Evolutionary conservation across 2,113 vertebrate genomes (phyloP).

Genomic region (Excalfactoria chinensis): DNA sequence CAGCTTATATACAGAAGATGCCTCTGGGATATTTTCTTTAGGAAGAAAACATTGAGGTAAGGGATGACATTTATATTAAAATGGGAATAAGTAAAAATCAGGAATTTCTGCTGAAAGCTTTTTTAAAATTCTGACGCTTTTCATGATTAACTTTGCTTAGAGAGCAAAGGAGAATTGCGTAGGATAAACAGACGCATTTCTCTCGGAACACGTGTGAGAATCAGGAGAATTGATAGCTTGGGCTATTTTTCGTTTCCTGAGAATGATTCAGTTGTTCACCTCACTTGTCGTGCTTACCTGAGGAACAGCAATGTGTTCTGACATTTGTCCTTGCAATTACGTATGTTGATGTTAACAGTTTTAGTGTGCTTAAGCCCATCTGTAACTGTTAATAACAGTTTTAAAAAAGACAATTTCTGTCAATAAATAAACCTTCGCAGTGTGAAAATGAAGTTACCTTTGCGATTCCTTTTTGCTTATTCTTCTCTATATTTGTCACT

Average conservation of each 20-base stretch:
- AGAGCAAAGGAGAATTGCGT: background rate
- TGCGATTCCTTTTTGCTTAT: background rate
- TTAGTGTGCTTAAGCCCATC: background rate
- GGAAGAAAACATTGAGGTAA: background rate
- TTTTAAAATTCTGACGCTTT: background rate
- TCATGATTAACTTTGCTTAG: background rate
- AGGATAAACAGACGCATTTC: background rate
- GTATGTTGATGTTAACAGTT: background rate
- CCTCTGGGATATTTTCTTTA: background rate
- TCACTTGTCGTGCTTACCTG: constrained; percentile 20
- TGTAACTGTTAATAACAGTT: background rate
- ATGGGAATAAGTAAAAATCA: background rate
- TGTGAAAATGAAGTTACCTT: background rate
- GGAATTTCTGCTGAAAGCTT: background rate
- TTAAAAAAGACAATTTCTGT: background rate
- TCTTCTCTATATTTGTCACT: background rate
- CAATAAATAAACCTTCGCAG: background rate
- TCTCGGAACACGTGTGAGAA: background rate
- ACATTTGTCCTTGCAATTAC: constrained; percentile 55
- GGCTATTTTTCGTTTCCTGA: background rate
- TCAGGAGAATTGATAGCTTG: background rate
- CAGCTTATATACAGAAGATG: background rate
- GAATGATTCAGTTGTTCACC: background rate
- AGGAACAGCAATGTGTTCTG: constrained; percentile 38
- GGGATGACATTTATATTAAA: background rate